Evolutionary conservation across 1,140 invertebrate genomes (phyloP).

Genomic region (Octopus sinensis): DNA sequence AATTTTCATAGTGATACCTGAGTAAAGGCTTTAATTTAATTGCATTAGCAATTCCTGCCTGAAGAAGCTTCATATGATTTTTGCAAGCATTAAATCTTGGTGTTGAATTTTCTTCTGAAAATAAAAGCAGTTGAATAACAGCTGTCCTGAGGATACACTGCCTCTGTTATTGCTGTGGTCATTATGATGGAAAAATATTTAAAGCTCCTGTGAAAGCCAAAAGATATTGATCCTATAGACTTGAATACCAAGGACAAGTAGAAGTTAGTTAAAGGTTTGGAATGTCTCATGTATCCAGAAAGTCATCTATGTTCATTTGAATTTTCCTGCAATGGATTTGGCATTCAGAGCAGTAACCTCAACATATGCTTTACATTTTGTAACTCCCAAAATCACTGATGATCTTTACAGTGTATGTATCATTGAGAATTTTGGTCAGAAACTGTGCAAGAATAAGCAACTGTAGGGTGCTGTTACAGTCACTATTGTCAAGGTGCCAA

Average conservation of each 20-base stretch:
- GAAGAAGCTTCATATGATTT: no score
- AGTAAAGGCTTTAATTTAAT: no score
- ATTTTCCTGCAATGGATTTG: slow-evolving; percentile 68
- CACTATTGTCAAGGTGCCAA: slow-evolving; percentile 67
- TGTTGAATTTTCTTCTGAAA: slow-evolving; percentile 54
- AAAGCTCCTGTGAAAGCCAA: slow-evolving; percentile 38
- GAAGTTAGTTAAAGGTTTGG: slow-evolving; percentile 52
- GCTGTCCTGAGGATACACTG: slow-evolving; percentile 62
- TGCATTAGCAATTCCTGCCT: no score
- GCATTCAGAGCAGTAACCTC: slow-evolving; percentile 63
- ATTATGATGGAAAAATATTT: slow-evolving; percentile 39
- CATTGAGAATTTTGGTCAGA: slow-evolving; percentile 57
- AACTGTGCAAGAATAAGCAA: slow-evolving; percentile 50
- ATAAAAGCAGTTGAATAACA: slow-evolving; percentile 60
- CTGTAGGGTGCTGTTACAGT: slow-evolving; percentile 61
- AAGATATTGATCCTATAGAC: slow-evolving; percentile 48
- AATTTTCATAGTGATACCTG: no score
- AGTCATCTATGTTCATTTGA: slow-evolving; percentile 63
- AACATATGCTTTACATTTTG: slow-evolving; percentile 66
- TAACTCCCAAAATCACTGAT: slow-evolving; percentile 35
- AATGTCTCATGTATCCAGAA: slow-evolving; percentile 56
- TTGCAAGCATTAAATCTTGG: no score
- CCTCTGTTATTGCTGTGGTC: slow-evolving; percentile 56
- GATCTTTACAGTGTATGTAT: slow-evolving; percentile 52
- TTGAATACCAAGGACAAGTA: no score